Conservation (phyloP, 92 coral and sea anemone species). For the Porites divaricata region DNA sequence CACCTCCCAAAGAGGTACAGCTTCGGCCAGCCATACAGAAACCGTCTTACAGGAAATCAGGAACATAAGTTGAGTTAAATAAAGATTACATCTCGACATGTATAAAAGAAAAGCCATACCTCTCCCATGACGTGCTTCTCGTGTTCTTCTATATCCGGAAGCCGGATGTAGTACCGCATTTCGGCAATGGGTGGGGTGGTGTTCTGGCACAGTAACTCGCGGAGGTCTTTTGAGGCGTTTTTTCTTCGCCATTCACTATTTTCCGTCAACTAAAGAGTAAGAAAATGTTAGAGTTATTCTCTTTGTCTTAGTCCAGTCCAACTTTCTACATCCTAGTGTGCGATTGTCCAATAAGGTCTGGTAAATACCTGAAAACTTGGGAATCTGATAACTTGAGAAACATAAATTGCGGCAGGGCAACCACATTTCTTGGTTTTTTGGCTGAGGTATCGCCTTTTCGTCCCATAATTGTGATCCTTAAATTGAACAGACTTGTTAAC, state of each 20-base stretch:
- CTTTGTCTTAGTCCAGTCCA: too few relatives aligned
- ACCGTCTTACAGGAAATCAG: not conserved
- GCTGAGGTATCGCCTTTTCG: conserved; percentile 3
- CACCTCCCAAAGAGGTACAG: too few relatives aligned
- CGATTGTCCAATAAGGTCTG: not conserved
- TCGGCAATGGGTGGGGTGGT: not conserved
- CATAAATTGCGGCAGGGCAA: conserved; percentile 6
- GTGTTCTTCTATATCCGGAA: conserved; percentile 15
- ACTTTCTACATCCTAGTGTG: too few relatives aligned
- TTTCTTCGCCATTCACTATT: not conserved
- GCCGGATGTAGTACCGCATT: not conserved
- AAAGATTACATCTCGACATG: too few relatives aligned
- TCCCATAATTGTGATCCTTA: too few relatives aligned
- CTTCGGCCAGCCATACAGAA: too few relatives aligned
- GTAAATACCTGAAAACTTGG: not conserved
- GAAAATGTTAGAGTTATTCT: not conserved
- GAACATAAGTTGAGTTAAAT: not conserved
- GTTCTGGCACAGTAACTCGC: not conserved
- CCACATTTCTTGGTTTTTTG: not conserved
- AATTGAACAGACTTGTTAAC: too few relatives aligned
- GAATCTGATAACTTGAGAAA: conserved; percentile 3
- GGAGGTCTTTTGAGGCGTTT: not conserved
- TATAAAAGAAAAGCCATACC: conserved; percentile 5
- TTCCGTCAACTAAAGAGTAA: not conserved
- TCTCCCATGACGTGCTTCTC: conserved; percentile 18